Percentiles rank a stretch among this genome's conserved stretches.
phyloP scores from a whole-genome alignment of 2,113 vertebrate genomes.

The Coptodon bakossiorum region DNA sequence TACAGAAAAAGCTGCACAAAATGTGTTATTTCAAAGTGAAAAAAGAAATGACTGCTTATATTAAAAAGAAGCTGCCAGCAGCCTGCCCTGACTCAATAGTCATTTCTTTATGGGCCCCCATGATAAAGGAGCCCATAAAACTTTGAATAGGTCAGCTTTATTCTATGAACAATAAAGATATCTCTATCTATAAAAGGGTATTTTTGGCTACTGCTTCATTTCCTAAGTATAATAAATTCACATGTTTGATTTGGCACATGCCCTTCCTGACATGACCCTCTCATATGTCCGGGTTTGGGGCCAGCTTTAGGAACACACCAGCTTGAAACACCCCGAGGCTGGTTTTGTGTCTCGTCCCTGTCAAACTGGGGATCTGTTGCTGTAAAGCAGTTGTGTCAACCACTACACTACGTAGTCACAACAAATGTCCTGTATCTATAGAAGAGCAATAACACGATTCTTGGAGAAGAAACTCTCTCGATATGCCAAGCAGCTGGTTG shows the following conservation, averaged over 20 bases:
- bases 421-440: neutral
- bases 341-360: neutral
- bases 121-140: neutral
- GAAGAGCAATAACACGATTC: neutral
- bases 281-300: neutral
- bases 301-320: neutral
- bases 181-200: neutral
- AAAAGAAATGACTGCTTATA: neutral
- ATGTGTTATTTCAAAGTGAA: neutral
- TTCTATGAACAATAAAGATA: neutral
- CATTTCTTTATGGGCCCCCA: neutral
- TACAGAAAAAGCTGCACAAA: neutral
- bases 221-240: neutral
- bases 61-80: neutral
- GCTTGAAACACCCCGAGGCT: neutral
- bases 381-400: neutral
- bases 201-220: neutral
- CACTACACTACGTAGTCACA: neutral
- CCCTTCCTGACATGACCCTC: neutral
- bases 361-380: neutral
- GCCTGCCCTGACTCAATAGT: neutral
- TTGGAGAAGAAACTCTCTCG: neutral
- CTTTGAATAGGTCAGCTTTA: neutral
- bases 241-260: neutral
- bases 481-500: neutral